A percentile compares a stretch with the other conserved stretches of the same genome.
These are phyloP conservation scores for Thumatha senex DNA, from an alignment of 2,888 invertebrate species.

Conservation along the genomic window DNA sequence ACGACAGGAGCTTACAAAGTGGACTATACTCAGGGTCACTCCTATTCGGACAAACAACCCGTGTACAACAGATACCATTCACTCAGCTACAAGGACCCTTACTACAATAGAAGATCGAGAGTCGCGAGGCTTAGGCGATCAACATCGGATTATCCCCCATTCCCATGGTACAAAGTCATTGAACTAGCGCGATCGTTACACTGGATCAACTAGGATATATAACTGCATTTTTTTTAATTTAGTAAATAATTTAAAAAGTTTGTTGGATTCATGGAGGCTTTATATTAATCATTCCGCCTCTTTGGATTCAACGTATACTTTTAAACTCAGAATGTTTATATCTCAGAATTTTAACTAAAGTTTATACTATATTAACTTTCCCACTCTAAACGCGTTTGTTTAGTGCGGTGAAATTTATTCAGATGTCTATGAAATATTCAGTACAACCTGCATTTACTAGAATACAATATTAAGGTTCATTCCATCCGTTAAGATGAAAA, in stretches of 20 bases:
- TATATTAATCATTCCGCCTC: slow-evolving; percentile 52
- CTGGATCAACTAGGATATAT: slow-evolving; percentile 80
- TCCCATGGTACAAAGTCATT: slow-evolving; percentile 91
- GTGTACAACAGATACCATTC: slow-evolving; percentile 76
- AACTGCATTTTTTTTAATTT: slow-evolving; percentile 38
- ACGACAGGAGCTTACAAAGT: slow-evolving; percentile 78
- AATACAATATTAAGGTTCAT: slow-evolving; percentile 21
- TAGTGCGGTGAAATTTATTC: slow-evolving; percentile 61
- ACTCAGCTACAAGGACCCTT: slow-evolving; percentile 63
- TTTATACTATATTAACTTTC: slow-evolving; percentile 51
- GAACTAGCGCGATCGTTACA: slow-evolving; percentile 87
- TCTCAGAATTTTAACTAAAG: slow-evolving; percentile 36
- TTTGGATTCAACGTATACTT: slow-evolving; percentile 75
- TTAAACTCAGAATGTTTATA: slow-evolving; percentile 53
- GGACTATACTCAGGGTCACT: slow-evolving; percentile 76
- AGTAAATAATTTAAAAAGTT: slow-evolving; percentile 50
- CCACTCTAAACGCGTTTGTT: slow-evolving; percentile 59
- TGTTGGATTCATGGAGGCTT: slow-evolving; percentile 75
- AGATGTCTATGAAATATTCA: slow-evolving; percentile 56
- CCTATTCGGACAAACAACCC: slow-evolving; percentile 72
- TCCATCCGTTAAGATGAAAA: slow-evolving; percentile 10
- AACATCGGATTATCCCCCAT: slow-evolving; percentile 82
- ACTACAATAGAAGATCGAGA: slow-evolving; percentile 75
- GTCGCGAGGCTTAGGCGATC: slow-evolving; percentile 65
- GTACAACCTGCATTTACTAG: slow-evolving; percentile 53